These are phyloP conservation scores for Sciurus carolinensis DNA, from an alignment of 2,797 vertebrate genomes.

Conservation along the genomic window DNA sequence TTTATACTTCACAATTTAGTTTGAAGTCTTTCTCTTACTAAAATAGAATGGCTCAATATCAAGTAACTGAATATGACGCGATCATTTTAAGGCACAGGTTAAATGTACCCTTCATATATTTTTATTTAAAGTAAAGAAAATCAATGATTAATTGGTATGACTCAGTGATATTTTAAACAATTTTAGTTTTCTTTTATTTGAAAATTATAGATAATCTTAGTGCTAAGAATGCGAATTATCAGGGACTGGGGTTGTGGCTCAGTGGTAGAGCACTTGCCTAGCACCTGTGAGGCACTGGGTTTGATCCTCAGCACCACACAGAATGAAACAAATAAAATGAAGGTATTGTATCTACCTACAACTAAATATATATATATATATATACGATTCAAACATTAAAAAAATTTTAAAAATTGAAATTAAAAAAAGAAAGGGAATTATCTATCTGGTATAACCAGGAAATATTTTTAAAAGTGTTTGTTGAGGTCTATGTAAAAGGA, in stretches of 20 bases:
- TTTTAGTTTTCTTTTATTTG: neutral
- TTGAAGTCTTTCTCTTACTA: neutral
- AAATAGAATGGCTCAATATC: neutral
- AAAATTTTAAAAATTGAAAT: too few species aligned
- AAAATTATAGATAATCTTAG: neutral
- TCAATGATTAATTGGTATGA: neutral
- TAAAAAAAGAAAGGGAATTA: neutral
- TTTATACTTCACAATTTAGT: neutral
- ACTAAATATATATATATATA: too few species aligned
- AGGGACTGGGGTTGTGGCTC: too few species aligned
- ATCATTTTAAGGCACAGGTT: neutral
- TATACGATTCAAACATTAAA: too few species aligned
- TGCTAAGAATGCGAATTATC: neutral
- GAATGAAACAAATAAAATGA: too few species aligned
- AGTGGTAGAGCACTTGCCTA: too few species aligned
- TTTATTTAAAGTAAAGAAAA: neutral
- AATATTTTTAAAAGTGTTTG: conserved; percentile 32
- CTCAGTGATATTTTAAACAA: neutral
- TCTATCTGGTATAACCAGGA: neutral
- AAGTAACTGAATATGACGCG: neutral
- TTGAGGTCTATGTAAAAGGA: neutral
- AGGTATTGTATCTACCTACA: too few species aligned
- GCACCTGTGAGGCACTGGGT: too few species aligned
- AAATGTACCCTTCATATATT: neutral
- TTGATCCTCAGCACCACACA: too few species aligned